Evolutionary conservation across 2,113 vertebrate genomes (phyloP).

Genomic region (Delphinus delphis): DNA sequence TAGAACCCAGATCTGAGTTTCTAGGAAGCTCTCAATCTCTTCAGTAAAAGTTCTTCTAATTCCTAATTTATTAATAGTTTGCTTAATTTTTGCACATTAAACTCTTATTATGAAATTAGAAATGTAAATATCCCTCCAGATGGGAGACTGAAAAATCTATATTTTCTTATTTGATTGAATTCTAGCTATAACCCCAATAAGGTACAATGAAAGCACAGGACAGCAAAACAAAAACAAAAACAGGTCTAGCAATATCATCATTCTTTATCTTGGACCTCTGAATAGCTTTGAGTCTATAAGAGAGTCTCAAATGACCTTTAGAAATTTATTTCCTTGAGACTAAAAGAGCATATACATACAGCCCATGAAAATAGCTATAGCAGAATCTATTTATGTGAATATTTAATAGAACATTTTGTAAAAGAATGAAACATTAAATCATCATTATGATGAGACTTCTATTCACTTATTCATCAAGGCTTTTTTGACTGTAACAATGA

Average conservation of each 20-base stretch:
- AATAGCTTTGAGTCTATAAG: not conserved
- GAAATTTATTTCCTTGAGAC: not conserved
- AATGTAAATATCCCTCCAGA: not conserved
- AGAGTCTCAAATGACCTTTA: not conserved
- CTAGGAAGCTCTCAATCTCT: not conserved
- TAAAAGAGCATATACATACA: not conserved
- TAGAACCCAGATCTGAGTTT: not conserved
- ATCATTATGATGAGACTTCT: not conserved
- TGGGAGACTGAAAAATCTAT: not conserved
- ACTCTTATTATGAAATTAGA: not conserved
- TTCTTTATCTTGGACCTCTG: not conserved
- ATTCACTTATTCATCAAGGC: not conserved
- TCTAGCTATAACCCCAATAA: not conserved
- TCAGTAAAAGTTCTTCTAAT: not conserved
- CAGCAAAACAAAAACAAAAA: not conserved
- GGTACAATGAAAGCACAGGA: not conserved
- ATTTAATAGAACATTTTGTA: not conserved
- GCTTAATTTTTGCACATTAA: not conserved
- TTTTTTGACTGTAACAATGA: not conserved
- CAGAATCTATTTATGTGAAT: not conserved
- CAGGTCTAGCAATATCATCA: not conserved
- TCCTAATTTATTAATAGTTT: not conserved
- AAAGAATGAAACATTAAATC: conserved; percentile 19
- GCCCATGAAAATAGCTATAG: not conserved
- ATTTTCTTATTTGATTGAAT: not conserved